These are phyloP conservation scores for Hemicentrotus pulcherrimus DNA, from an alignment of 35 echinoderm and acorn worm species.

Conservation along the genomic window DNA sequence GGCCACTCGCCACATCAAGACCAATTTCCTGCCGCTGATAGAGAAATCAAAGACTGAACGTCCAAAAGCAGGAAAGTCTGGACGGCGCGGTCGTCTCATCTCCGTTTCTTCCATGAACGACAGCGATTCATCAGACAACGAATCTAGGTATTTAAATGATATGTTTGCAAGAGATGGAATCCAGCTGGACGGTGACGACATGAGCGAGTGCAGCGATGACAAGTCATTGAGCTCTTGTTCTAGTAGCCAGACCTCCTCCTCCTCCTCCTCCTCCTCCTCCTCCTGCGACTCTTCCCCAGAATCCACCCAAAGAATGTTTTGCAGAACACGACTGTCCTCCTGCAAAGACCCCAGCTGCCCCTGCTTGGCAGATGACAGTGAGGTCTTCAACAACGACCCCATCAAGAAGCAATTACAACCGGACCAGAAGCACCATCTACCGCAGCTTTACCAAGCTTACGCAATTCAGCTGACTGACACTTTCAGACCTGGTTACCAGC, in stretches of 20 bases:
- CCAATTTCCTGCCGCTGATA: conserved; percentile 26
- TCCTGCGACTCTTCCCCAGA: conserved; percentile 18
- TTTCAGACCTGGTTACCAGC: conserved; percentile 19
- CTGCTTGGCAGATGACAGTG: neutral
- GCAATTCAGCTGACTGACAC: neutral
- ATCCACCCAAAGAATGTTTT: neutral
- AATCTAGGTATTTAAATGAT: neutral
- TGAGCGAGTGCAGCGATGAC: conserved; percentile 8
- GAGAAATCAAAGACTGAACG: neutral
- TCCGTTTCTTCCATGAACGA: neutral
- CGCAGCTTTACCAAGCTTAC: neutral
- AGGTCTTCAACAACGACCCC: neutral
- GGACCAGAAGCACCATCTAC: conserved; percentile 15
- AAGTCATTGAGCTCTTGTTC: neutral
- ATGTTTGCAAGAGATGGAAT: neutral
- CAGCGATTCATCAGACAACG: conserved; percentile 22
- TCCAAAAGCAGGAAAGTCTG: neutral
- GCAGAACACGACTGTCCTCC: neutral
- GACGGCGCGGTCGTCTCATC: neutral
- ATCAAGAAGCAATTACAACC: neutral
- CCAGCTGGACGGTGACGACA: neutral
- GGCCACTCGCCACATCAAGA: conserved; percentile 7
- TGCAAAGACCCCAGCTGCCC: neutral
- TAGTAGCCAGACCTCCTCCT: conserved; percentile 18
- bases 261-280: neutral